Conservation (phyloP, 2,888 invertebrate species). For the Parasteatoda lunata region DNA sequence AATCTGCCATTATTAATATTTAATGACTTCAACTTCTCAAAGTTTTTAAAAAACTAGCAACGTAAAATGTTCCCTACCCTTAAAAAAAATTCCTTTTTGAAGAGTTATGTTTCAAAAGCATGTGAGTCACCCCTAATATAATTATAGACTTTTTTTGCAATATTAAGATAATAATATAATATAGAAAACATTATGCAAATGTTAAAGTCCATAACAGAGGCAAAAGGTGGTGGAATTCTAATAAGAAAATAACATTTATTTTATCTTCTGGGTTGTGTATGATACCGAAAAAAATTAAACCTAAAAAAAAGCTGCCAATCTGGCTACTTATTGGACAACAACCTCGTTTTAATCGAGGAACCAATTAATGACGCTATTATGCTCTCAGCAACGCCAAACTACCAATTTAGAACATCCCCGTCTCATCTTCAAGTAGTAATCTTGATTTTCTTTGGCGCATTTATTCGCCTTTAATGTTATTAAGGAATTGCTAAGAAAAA, state of each 20-base stretch:
- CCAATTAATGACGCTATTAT: conserved; percentile 45
- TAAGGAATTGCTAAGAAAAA: no score
- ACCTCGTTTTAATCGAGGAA: conserved; percentile 62
- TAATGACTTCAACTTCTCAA: no score
- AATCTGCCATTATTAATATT: no score
- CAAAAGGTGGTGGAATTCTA: not conserved
- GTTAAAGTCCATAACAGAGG: not conserved
- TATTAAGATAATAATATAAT: no score
- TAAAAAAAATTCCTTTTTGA: no score
- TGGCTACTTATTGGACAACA: conserved; percentile 57
- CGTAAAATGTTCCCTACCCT: no score
- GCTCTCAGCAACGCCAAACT: conserved; percentile 42
- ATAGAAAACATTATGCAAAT: not conserved
- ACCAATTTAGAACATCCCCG: conserved; percentile 50
- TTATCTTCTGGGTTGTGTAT: not conserved
- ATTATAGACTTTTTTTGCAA: no score
- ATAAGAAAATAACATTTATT: not conserved
- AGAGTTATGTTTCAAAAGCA: no score
- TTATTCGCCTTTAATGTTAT: no score
- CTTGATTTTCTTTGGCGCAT: conserved; percentile 22
- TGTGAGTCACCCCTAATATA: no score
- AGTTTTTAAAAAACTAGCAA: no score
- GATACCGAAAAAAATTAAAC: not conserved
- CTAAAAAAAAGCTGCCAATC: conserved; percentile 41
- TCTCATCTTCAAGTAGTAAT: conserved; percentile 11